phyloP scores from a whole-genome alignment of 2,113 vertebrate species.

The Jacana jacana region DNA sequence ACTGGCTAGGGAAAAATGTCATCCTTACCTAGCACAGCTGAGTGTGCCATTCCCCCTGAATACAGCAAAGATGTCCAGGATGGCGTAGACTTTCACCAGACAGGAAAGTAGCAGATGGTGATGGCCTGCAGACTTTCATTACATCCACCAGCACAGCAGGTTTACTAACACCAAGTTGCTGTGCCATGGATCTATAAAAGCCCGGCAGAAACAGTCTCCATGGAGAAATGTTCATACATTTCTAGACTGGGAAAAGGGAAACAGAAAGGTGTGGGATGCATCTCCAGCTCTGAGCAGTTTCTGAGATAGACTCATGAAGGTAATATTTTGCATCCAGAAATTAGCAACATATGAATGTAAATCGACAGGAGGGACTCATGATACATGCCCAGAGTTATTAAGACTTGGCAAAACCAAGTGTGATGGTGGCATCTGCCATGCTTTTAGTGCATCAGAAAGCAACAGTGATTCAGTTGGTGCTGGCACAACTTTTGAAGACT shows the following conservation, averaged over 20 bases:
- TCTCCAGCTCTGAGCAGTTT: background rate
- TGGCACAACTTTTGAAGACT: background rate
- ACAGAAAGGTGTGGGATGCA: background rate
- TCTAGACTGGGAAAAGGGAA: background rate
- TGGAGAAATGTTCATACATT: background rate
- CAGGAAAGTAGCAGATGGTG: background rate
- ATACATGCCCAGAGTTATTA: background rate
- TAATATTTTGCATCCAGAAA: background rate
- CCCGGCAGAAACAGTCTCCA: background rate
- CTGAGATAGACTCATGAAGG: background rate
- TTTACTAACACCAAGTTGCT: background rate
- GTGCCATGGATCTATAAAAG: background rate
- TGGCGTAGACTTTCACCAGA: background rate
- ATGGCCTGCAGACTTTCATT: background rate
- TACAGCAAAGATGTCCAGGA: background rate
- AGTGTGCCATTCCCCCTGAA: background rate
- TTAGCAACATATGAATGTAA: background rate
- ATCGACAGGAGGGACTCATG: background rate
- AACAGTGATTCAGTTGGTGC: background rate
- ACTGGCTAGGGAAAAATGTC: background rate
- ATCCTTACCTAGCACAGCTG: background rate
- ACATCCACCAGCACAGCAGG: background rate
- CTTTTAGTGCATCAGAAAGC: background rate
- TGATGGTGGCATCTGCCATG: background rate
- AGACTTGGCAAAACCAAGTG: background rate